Evolutionary conservation across 2,797 vertebrate species (phyloP).

Genomic region (Menidia menidia): DNA sequence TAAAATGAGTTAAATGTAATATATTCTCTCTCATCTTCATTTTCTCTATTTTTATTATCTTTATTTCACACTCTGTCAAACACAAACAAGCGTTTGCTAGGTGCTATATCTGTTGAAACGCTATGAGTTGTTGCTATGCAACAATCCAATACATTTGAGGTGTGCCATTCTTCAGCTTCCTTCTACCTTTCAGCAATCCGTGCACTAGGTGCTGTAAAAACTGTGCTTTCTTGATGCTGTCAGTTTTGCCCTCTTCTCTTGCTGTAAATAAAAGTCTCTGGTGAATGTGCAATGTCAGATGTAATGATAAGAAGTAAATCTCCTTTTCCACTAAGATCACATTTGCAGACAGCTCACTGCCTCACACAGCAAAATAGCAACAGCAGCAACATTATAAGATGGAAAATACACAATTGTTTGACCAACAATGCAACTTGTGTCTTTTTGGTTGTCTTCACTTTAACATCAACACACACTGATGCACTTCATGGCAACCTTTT

Average conservation of each 20-base stretch:
- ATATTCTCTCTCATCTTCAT: neutral
- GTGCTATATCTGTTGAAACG: conserved; percentile 39
- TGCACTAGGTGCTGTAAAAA: conserved; percentile 8
- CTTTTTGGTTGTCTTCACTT: conserved; percentile 29
- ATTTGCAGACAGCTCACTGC: conserved; percentile 62
- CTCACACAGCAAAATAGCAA: conserved; percentile 73
- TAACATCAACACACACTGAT: conserved; percentile 28
- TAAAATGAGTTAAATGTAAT: neutral
- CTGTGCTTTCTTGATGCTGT: conserved; percentile 21
- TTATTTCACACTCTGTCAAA: conserved; percentile 29
- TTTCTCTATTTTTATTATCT: conserved; percentile 3
- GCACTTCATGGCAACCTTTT: conserved; percentile 31
- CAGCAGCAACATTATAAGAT: conserved; percentile 80
- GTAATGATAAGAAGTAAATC: conserved; percentile 44
- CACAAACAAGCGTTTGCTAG: conserved; percentile 26
- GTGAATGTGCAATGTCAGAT: conserved; percentile 52
- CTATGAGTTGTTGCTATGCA: conserved; percentile 66
- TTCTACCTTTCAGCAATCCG: conserved; percentile 49
- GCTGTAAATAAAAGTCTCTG: conserved; percentile 55
- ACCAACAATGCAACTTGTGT: neutral
- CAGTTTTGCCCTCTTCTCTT: conserved; percentile 31
- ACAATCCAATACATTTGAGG: conserved; percentile 61
- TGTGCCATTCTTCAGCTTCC: conserved; percentile 36
- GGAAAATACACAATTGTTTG: conserved; percentile 62
- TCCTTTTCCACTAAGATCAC: conserved; percentile 34